These are phyloP conservation scores for Gonioctena quinquepunctata DNA, from an alignment of 1,140 invertebrate species.

Conservation along the genomic window DNA sequence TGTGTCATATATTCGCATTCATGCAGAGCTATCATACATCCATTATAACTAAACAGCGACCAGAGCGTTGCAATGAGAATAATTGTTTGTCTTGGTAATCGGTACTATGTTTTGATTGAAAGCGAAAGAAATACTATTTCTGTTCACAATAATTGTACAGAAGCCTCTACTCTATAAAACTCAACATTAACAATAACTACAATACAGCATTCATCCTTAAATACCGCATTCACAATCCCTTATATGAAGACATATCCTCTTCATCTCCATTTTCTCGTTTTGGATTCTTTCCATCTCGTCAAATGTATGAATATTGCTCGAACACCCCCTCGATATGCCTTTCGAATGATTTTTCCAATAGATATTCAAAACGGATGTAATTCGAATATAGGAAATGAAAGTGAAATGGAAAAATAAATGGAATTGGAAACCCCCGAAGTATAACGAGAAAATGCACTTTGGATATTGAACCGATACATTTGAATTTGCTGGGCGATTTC, in stretches of 20 bases:
- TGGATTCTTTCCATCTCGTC: not conserved
- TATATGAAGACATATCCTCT: not conserved
- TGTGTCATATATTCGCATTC: too few relatives aligned
- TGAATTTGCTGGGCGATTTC: not conserved
- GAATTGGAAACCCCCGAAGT: not conserved
- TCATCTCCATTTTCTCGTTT: not conserved
- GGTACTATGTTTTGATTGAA: too few relatives aligned
- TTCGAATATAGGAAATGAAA: conserved; percentile 8
- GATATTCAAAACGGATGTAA: conserved; percentile 5
- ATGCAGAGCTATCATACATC: too few relatives aligned
- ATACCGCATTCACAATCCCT: too few relatives aligned
- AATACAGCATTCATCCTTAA: too few relatives aligned
- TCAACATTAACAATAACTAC: too few relatives aligned
- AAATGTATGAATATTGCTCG: not conserved
- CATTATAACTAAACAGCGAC: too few relatives aligned
- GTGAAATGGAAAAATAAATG: conserved; percentile 12
- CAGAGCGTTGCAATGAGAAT: too few relatives aligned
- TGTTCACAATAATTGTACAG: too few relatives aligned
- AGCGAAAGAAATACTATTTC: too few relatives aligned
- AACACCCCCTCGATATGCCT: not conserved
- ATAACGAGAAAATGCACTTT: not conserved
- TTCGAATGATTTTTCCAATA: not conserved
- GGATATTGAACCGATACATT: not conserved
- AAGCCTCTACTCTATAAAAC: too few relatives aligned
- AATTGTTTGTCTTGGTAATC: too few relatives aligned